Conservation (phyloP, 2,888 invertebrate species). For the Pelosia muscerda region DNA sequence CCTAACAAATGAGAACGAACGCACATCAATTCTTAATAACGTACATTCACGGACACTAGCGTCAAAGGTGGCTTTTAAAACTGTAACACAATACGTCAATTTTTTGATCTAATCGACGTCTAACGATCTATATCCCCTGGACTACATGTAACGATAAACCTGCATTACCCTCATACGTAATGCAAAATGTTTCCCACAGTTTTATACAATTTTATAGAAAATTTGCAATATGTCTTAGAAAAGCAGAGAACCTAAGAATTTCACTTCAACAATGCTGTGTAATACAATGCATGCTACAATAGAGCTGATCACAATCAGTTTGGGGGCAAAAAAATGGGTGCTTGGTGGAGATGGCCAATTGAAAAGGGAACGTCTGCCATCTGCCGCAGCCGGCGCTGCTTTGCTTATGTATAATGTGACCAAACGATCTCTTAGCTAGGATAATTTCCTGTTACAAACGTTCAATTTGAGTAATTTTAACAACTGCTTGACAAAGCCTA, state of each 20-base stretch:
- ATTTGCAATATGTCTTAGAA: conserved; percentile 75
- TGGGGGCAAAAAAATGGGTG: conserved; percentile 71
- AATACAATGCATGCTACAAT: conserved; percentile 75
- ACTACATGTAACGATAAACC: conserved; percentile 17
- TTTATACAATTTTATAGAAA: conserved; percentile 64
- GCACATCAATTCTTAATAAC: conserved; percentile 28
- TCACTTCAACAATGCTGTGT: conserved; percentile 70
- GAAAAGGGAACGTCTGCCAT: conserved; percentile 79
- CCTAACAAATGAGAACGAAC: conserved; percentile 38
- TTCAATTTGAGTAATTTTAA: conserved; percentile 36
- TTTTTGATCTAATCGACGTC: conserved; percentile 45
- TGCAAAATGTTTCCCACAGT: conserved; percentile 71
- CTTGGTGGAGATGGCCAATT: conserved; percentile 76
- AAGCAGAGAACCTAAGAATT: conserved; percentile 70
- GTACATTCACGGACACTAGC: conserved; percentile 35
- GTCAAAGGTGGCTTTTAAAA: conserved; percentile 41
- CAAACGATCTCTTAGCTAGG: conserved; percentile 59
- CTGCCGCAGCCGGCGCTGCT: conserved; percentile 77
- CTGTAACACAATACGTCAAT: conserved; percentile 50
- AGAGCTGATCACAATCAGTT: conserved; percentile 78
- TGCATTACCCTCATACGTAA: conserved; percentile 62
- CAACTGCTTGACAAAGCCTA: conserved; percentile 40
- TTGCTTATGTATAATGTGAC: conserved; percentile 59
- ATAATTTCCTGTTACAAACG: conserved; percentile 44
- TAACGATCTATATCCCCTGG: conserved; percentile 32